Evolutionary conservation across 2,888 invertebrate genomes (phyloP).

Genomic region (Megalurothrips usitatus): DNA sequence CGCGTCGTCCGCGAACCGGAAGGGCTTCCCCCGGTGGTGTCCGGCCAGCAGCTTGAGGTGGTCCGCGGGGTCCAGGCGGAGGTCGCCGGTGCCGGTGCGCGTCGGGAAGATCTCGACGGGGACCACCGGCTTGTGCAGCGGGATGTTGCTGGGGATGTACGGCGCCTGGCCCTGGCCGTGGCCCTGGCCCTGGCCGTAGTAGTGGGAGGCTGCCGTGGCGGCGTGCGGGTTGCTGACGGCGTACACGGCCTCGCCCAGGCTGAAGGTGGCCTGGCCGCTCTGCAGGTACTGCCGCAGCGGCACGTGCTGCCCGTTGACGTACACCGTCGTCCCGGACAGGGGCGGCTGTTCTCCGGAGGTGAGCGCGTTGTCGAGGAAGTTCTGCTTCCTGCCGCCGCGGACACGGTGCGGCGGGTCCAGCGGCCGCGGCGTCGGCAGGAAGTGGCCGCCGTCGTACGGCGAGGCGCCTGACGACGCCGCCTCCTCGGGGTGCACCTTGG

Average conservation of each 20-base stretch:
- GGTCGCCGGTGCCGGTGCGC: constrained; percentile 41
- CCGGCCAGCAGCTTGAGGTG: constrained; percentile 8
- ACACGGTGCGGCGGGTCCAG: not conserved
- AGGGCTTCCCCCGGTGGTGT: not conserved
- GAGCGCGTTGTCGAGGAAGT: not conserved
- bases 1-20: not conserved
- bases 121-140: constrained; percentile 30
- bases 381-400: not conserved
- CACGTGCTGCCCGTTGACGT: not conserved
- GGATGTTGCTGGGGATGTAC: constrained; percentile 30
- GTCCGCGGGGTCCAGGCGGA: constrained; percentile 39
- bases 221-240: not conserved
- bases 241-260: not conserved
- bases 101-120: constrained; percentile 40
- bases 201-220: not conserved
- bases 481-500: constrained; percentile 30
- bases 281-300: not conserved
- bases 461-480: not conserved
- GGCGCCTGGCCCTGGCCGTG: not conserved
- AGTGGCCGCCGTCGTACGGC: not conserved
- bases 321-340: not conserved
- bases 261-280: not conserved
- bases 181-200: not conserved
- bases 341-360: too few relatives aligned
- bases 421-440: constrained; percentile 9